Evolutionary conservation across 1,140 invertebrate species (phyloP).

Genomic region (Chionoecetes opilio): DNA sequence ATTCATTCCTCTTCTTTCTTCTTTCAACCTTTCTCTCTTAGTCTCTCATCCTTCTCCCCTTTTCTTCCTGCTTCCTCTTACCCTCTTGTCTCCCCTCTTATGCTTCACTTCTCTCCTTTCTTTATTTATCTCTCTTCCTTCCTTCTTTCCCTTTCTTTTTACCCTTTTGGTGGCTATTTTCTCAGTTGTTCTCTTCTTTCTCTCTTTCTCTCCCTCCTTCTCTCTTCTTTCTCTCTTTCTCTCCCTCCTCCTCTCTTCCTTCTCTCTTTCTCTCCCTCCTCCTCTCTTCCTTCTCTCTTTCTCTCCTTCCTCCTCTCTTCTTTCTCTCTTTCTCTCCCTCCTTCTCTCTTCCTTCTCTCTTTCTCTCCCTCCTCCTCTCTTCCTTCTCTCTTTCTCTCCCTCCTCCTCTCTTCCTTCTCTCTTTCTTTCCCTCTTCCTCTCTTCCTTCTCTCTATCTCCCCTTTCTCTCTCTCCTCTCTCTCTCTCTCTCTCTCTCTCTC

Average conservation of each 20-base stretch:
- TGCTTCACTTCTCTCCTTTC: no score
- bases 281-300: not conserved
- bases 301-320: not conserved
- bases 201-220: not conserved
- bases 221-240: not conserved
- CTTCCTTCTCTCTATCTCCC: not conserved
- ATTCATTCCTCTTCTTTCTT: no score
- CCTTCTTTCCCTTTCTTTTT: not conserved
- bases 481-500: not conserved
- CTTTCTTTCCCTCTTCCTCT: not conserved
- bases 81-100: not conserved
- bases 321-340: conserved; percentile 6
- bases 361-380: not conserved
- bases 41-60: no score
- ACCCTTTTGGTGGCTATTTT: no score
- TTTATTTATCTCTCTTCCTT: not conserved
- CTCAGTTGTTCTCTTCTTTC: no score
- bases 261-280: not conserved
- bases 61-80: no score
- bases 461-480: not conserved
- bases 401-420: not conserved
- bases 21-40: no score
- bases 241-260: not conserved
- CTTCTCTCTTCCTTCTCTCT: not conserved
- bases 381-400: not conserved